Conservation (phyloP, 2,888 invertebrate genomes). For the Dicranocentrus wangi region DNA sequence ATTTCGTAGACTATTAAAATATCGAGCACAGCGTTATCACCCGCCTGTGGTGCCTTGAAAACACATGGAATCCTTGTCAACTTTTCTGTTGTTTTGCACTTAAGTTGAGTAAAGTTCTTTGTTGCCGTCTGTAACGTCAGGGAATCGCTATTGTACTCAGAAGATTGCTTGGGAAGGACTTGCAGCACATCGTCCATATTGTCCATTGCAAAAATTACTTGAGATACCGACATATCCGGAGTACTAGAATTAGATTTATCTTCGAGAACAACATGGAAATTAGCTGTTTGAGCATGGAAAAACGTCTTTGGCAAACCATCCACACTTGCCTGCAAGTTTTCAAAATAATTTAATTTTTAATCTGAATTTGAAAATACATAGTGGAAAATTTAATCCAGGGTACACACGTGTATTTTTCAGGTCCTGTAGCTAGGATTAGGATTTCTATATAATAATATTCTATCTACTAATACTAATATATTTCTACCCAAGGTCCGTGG, state of each 20-base stretch:
- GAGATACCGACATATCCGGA: constrained; percentile 46
- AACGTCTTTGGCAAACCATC: constrained; percentile 59
- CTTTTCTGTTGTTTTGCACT: constrained; percentile 5
- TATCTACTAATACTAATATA: background rate
- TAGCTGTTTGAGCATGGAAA: constrained; percentile 64
- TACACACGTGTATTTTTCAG: no score
- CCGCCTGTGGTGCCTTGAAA: constrained; percentile 64
- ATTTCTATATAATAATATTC: background rate
- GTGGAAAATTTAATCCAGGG: no score
- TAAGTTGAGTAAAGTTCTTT: constrained; percentile 36
- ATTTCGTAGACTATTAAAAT: constrained; percentile 67
- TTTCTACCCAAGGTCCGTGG: no score
- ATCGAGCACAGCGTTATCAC: constrained; percentile 62
- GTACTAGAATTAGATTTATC: constrained; percentile 53
- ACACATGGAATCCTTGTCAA: constrained; percentile 62
- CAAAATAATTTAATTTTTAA: constrained; percentile 17
- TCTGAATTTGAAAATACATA: no score
- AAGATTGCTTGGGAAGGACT: constrained; percentile 18
- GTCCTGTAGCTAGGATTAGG: no score
- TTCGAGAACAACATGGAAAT: constrained; percentile 62
- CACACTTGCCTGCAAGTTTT: constrained; percentile 63
- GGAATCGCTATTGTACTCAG: background rate
- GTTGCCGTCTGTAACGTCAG: background rate
- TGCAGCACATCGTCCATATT: constrained; percentile 63
- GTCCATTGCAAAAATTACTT: constrained; percentile 62